Percentiles rank a stretch among this genome's conserved stretches.
Evolutionary conservation across 2,888 invertebrate species (phyloP).

Genomic region (Mystacides longicornis): DNA sequence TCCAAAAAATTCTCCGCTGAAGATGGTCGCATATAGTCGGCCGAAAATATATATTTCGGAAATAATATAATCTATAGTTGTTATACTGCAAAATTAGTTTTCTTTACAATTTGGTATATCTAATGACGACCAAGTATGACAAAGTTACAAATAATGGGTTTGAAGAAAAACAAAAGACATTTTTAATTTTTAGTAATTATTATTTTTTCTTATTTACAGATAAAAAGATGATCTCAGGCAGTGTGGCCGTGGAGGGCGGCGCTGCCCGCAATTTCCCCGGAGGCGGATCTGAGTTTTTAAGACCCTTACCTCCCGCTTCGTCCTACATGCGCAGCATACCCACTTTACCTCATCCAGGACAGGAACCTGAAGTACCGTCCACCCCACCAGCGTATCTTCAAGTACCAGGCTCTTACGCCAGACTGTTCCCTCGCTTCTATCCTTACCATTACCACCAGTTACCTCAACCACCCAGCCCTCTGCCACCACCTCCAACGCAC

Average conservation of each 20-base stretch:
- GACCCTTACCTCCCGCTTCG: constrained; percentile 55
- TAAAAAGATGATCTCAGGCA: constrained; percentile 61
- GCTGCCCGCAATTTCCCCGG: constrained; percentile 50
- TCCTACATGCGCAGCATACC: constrained; percentile 47
- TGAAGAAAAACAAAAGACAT: too few relatives aligned
- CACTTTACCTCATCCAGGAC: constrained; percentile 36
- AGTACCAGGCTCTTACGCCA: constrained; percentile 38
- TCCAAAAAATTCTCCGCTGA: too few relatives aligned
- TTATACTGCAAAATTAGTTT: too few relatives aligned
- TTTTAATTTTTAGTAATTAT: too few relatives aligned
- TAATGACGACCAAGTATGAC: too few relatives aligned
- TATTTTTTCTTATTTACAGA: constrained; percentile 40
- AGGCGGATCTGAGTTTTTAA: constrained; percentile 55
- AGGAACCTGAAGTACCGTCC: constrained; percentile 27
- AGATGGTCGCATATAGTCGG: too few relatives aligned
- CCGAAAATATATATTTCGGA: too few relatives aligned
- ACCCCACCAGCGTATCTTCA: constrained; percentile 35
- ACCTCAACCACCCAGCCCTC: constrained; percentile 33
- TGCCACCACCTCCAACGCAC: constrained; percentile 35
- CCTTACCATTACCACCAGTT: constrained; percentile 39
- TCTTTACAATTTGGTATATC: too few relatives aligned
- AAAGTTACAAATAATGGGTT: too few relatives aligned
- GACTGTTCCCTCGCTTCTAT: constrained; percentile 37
- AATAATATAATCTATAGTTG: too few relatives aligned
- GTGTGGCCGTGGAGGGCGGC: constrained; percentile 58